Percentiles rank a stretch among this genome's conserved stretches.
Conservation (phyloP, 2,113 vertebrate species). For the Ondatra zibethicus region DNA sequence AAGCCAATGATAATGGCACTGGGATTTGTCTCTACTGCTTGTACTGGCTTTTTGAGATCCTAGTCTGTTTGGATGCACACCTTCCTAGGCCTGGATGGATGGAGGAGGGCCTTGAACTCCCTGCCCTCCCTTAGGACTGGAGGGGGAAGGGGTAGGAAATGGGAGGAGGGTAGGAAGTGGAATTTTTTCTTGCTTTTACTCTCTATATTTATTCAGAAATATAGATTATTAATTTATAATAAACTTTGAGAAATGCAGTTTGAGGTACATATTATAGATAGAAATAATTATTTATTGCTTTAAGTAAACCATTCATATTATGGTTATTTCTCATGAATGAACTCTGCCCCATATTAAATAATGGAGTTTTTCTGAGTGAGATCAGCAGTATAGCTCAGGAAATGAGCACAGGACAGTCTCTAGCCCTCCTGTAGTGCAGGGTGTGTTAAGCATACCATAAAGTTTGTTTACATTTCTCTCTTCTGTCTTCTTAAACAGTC, state of each 20-base stretch:
- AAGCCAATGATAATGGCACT: too few species aligned
- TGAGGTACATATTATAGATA: not conserved
- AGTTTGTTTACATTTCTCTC: slow-evolving; percentile 57
- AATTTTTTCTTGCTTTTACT: slow-evolving; percentile 30
- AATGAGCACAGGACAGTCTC: not conserved
- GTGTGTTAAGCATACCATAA: slow-evolving; percentile 60
- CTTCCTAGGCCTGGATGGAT: too few species aligned
- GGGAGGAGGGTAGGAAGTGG: too few species aligned
- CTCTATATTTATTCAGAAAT: not conserved
- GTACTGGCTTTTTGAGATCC: too few species aligned
- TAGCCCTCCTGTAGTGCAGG: slow-evolving; percentile 12
- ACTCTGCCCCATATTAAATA: slow-evolving; percentile 64
- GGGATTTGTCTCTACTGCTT: too few species aligned
- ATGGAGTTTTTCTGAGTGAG: slow-evolving; percentile 63
- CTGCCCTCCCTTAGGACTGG: too few species aligned
- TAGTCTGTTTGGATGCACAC: too few species aligned
- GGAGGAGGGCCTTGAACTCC: too few species aligned
- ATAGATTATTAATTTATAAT: not conserved
- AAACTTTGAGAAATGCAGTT: slow-evolving; percentile 7
- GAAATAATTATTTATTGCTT: slow-evolving; percentile 60
- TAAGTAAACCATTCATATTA: slow-evolving; percentile 54
- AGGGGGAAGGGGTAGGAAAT: too few species aligned
- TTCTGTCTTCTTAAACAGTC: slow-evolving; percentile 58
- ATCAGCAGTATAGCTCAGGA: slow-evolving; percentile 63
- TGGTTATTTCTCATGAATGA: slow-evolving; percentile 71